Evolutionary conservation across 2,888 invertebrate species (phyloP).

Genomic region (Coelinius sp.): DNA sequence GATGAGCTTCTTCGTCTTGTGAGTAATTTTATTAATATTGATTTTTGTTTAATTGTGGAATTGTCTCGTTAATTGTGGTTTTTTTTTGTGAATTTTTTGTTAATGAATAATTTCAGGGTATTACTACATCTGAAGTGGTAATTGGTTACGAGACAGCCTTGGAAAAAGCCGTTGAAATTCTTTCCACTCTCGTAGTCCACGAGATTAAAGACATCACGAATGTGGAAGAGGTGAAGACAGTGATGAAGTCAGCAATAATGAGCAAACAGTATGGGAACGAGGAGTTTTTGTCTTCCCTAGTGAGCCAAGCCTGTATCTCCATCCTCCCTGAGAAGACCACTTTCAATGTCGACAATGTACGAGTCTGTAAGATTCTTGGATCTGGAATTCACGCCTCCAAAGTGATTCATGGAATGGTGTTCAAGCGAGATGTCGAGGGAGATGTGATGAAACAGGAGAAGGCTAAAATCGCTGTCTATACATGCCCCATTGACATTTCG

Average conservation of each 20-base stretch:
- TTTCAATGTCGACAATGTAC: slow-evolving; percentile 98
- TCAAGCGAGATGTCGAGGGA: slow-evolving; percentile 96
- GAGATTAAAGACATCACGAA: slow-evolving; percentile 82
- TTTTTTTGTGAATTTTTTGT: neutral
- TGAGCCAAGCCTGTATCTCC: slow-evolving; percentile 90
- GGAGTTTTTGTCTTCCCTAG: slow-evolving; percentile 88
- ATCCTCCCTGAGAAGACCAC: slow-evolving; percentile 88
- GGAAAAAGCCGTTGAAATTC: slow-evolving; percentile 89
- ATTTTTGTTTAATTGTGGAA: neutral
- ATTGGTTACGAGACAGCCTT: slow-evolving; percentile 95
- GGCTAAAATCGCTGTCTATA: slow-evolving; percentile 93
- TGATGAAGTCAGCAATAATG: slow-evolving; percentile 89
- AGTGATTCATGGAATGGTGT: slow-evolving; percentile 97
- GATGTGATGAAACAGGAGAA: slow-evolving; percentile 83
- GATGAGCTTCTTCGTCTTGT: slow-evolving; percentile 92
- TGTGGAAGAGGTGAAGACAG: slow-evolving; percentile 80
- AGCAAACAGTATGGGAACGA: slow-evolving; percentile 99
- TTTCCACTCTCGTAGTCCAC: slow-evolving; percentile 85
- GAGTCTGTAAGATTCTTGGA: slow-evolving; percentile 94
- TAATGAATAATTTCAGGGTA: slow-evolving; percentile 75
- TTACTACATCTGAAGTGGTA: slow-evolving; percentile 96
- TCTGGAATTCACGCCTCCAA: slow-evolving; percentile 84
- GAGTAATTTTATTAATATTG: no score
- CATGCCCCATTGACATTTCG: slow-evolving; percentile 95
- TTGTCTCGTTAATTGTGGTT: slow-evolving; percentile 1